Evolutionary conservation across 2,797 vertebrate genomes (phyloP).

Genomic region (Picus viridis): DNA sequence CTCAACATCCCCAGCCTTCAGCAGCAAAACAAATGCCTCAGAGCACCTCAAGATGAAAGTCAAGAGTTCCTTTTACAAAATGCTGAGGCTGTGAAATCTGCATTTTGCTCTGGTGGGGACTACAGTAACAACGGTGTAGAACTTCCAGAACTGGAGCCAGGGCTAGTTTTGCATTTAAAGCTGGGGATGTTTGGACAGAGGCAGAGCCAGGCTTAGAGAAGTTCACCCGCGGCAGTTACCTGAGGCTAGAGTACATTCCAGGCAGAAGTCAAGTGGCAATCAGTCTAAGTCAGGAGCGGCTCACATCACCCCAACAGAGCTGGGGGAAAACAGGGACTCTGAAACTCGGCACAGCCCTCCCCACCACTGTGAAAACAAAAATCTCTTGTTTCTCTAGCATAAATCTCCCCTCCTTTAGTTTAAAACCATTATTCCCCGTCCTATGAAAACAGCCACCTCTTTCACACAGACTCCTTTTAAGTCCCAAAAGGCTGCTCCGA

Average conservation of each 20-base stretch:
- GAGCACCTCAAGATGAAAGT: background rate
- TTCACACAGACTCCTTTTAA: background rate
- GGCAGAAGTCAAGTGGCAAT: background rate
- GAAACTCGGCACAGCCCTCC: background rate
- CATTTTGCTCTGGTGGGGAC: background rate
- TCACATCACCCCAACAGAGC: background rate
- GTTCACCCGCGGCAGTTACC: background rate
- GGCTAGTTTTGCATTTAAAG: background rate
- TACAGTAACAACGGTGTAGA: background rate
- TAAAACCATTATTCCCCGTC: background rate
- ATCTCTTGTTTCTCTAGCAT: background rate
- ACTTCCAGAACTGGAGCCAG: background rate
- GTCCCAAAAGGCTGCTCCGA: background rate
- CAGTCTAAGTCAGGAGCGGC: background rate
- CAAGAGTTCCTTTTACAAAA: background rate
- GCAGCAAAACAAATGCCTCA: background rate
- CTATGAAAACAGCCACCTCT: background rate
- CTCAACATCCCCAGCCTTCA: background rate
- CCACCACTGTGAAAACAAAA: background rate
- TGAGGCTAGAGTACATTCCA: background rate
- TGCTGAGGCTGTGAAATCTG: background rate
- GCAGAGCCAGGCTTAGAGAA: background rate
- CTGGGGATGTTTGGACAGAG: background rate
- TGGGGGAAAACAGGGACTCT: background rate
- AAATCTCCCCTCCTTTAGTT: too few species aligned